Base-by-base conservation (phyloP, 2,888 invertebrate species). In the Apamea anceps region DNA sequence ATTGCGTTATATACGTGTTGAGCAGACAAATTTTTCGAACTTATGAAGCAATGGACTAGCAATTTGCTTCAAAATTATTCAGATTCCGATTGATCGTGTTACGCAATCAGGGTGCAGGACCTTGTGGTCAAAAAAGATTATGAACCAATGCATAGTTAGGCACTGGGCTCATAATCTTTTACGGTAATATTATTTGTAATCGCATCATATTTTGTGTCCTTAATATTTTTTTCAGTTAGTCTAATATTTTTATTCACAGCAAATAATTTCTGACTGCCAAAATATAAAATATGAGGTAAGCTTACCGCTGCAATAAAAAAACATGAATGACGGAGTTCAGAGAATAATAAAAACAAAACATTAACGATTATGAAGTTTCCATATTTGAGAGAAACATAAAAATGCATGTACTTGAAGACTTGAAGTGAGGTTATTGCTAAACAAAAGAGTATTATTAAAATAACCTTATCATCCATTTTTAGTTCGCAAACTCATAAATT, bases 401-500 rank as follows among this genome's bases (percentile, higher is more conserved):
- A 85, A 82, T 79, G 18, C 54, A 72, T 74, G 72, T 73, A 85
- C 83, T 84, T 75, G 78, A 72, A 73, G 45, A 86, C 83, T 84
- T 76, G 73, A 74, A 73, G 60, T 75, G 62, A 89, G 86, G 84
- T 85, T 83, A 75, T 70, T 66, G 63, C 81, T 85, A 86, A 86
- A 86, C 79, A 73, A 68, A 72, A 72, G 66, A 57, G 25, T 65
- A 81, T 67, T 79, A 75, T 77, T 76, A 84, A 12, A 84, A 72
- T 68, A 89, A 89, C 88, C 87, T 88, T 88, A 84, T 86, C 79
- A 73, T 70, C 89, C 89, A 82, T 89, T 84, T 88, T 85, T 81
- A 84, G 87, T 73, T 79, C 12, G 70, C 72, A 87, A 80, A 80
- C 82, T 84, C 84, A 85, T 89, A 88, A 89, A 90, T 90, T 84